A percentile compares a stretch with the other conserved stretches of the same genome.
Conservation (phyloP, 92 coral and sea anemone genomes). For the Muricea muricata region DNA sequence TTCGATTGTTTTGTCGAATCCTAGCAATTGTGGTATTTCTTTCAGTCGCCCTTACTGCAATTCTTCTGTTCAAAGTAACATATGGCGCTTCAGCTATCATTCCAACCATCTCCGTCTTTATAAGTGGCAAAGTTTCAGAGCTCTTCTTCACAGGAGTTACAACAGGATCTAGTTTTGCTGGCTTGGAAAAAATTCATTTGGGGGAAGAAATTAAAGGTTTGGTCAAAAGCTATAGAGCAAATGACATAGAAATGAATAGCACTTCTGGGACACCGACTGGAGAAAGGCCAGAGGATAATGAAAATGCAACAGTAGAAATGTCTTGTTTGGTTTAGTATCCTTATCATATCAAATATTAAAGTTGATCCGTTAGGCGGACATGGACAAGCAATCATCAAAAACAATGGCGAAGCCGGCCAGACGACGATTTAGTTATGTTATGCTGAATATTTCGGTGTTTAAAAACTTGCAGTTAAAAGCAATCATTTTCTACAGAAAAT, state of each 20-base stretch:
- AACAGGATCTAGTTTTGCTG: constrained; percentile 13
- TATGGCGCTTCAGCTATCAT: constrained; percentile 37
- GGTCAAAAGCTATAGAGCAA: not conserved
- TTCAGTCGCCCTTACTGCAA: constrained; percentile 45
- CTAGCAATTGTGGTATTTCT: constrained; percentile 42
- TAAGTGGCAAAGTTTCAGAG: constrained; percentile 63
- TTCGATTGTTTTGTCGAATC: constrained; percentile 29
- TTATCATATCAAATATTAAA: no score
- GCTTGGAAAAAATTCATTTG: constrained; percentile 33
- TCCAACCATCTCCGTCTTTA: constrained; percentile 46
- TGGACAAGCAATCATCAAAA: no score
- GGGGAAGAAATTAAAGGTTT: not conserved
- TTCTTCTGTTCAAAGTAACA: constrained; percentile 47
- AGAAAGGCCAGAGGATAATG: no score
- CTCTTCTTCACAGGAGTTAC: constrained; percentile 49
- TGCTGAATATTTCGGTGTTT: no score
- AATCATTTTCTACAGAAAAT: no score
- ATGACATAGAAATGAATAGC: no score
- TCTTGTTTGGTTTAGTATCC: no score
- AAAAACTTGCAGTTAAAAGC: no score
- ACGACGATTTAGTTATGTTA: no score
- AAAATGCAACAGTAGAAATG: no score
- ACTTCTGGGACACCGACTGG: not conserved
- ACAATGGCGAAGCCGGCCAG: no score
- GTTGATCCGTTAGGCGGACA: no score